A percentile compares a stretch with the other conserved stretches of the same genome.
Evolutionary conservation across 2,888 invertebrate species (phyloP).

Genomic region (Mythimna loreyi): DNA sequence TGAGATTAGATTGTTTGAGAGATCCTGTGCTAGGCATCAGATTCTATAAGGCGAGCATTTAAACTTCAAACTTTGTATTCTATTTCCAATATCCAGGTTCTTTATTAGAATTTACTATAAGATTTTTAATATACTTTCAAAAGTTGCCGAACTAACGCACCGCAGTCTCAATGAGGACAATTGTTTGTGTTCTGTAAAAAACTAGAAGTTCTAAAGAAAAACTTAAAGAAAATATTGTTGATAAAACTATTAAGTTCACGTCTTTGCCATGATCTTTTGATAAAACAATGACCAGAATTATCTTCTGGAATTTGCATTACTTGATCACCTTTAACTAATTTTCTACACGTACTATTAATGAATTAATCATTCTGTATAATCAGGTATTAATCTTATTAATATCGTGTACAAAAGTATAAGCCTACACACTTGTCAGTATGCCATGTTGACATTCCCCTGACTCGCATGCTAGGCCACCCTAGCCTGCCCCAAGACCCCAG

Average conservation of each 20-base stretch:
- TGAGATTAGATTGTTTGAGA: background rate
- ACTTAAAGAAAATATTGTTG: no score
- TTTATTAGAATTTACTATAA: background rate
- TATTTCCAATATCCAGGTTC: background rate
- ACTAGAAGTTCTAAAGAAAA: background rate
- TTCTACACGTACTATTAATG: background rate
- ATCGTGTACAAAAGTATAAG: constrained; percentile 11
- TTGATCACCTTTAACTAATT: background rate
- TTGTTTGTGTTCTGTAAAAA: background rate
- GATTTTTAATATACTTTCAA: background rate
- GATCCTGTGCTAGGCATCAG: no score
- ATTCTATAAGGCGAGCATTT: background rate
- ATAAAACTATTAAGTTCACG: no score
- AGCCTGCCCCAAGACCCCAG: background rate
- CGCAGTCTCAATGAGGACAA: background rate
- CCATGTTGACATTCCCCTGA: constrained; percentile 12
- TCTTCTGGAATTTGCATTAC: no score
- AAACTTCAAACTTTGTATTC: background rate
- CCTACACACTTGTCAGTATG: background rate
- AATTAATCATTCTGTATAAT: background rate
- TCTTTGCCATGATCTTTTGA: no score
- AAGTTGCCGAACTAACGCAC: background rate
- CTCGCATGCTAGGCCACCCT: background rate
- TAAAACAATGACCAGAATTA: no score
- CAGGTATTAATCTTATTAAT: constrained; percentile 12